Percentiles rank a stretch among this genome's conserved stretches.
phyloP scores from a whole-genome alignment of 2,888 invertebrate species.

The Muschampia plurimacula region DNA sequence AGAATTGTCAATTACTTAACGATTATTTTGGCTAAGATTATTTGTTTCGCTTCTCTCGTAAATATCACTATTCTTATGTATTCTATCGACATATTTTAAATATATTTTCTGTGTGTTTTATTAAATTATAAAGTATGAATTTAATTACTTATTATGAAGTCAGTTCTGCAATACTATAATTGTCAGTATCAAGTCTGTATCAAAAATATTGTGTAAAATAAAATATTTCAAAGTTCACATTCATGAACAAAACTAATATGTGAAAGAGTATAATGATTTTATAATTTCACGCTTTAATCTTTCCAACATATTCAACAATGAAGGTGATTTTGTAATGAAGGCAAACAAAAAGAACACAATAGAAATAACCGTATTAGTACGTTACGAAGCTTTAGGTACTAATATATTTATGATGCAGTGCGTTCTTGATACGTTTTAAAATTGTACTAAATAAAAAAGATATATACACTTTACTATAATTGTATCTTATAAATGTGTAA shows the following conservation, averaged over 20 bases:
- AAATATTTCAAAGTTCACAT: neutral
- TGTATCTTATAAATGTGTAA: slow-evolving; percentile 26
- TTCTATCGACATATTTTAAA: slow-evolving; percentile 29
- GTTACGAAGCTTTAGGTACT: neutral
- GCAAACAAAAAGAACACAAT: neutral
- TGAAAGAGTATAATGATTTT: neutral
- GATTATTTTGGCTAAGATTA: slow-evolving; percentile 71
- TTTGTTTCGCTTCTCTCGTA: slow-evolving; percentile 55
- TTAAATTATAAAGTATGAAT: slow-evolving; percentile 18
- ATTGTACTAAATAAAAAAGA: slow-evolving; percentile 28
- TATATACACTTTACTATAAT: slow-evolving; percentile 36
- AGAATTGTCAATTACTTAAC: slow-evolving; percentile 82
- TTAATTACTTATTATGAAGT: neutral
- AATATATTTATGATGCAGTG: neutral
- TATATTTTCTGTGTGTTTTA: slow-evolving; percentile 32
- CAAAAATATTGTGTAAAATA: neutral
- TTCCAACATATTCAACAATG: neutral
- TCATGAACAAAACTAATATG: neutral
- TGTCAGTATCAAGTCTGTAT: neutral
- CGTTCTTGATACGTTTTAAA: neutral
- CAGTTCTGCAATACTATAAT: neutral
- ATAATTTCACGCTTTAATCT: neutral
- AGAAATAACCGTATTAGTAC: neutral
- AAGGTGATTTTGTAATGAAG: neutral
- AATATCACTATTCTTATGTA: slow-evolving; percentile 30